phyloP scores from a whole-genome alignment of 1,140 invertebrate species.

The Drosophila kepulauana region DNA sequence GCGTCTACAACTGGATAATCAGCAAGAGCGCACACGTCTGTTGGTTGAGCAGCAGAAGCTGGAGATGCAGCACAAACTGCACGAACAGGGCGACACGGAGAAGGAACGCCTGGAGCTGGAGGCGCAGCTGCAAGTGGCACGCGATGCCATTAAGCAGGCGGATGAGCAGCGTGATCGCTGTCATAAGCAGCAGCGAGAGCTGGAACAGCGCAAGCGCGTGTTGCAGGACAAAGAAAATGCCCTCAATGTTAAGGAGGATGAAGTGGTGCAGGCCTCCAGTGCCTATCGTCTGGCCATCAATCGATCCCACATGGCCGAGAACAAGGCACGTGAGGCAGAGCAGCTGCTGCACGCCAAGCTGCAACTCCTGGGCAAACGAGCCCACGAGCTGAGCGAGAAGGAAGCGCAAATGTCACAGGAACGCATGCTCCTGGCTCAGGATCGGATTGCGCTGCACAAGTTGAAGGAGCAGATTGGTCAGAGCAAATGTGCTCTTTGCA shows the following conservation, averaged over 20 bases:
- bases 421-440: slow-evolving; percentile 70
- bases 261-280: slow-evolving; percentile 68
- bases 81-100: slow-evolving; percentile 68
- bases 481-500: slow-evolving; percentile 74
- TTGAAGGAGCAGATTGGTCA: slow-evolving; percentile 64
- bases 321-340: slow-evolving; percentile 77
- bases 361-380: slow-evolving; percentile 65
- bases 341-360: slow-evolving; percentile 74
- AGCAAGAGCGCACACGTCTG: slow-evolving; percentile 85
- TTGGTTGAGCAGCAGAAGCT: slow-evolving; percentile 84
- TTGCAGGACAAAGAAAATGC: slow-evolving; percentile 84
- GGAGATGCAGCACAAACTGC: slow-evolving; percentile 84
- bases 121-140: slow-evolving; percentile 85
- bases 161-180: slow-evolving; percentile 85
- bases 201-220: slow-evolving; percentile 84
- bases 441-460: slow-evolving; percentile 73
- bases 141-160: slow-evolving; percentile 85
- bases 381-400: slow-evolving; percentile 67
- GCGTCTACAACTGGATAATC: slow-evolving; percentile 80
- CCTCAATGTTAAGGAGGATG: slow-evolving; percentile 79
- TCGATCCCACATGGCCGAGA: slow-evolving; percentile 73
- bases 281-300: slow-evolving; percentile 70
- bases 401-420: slow-evolving; percentile 79
- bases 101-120: slow-evolving; percentile 85
- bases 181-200: slow-evolving; percentile 82